Evolutionary conservation across 2,888 invertebrate species (phyloP), one percentile per base, ranked within the genome.

Genomic region (Campopleginae sp.): DNA sequence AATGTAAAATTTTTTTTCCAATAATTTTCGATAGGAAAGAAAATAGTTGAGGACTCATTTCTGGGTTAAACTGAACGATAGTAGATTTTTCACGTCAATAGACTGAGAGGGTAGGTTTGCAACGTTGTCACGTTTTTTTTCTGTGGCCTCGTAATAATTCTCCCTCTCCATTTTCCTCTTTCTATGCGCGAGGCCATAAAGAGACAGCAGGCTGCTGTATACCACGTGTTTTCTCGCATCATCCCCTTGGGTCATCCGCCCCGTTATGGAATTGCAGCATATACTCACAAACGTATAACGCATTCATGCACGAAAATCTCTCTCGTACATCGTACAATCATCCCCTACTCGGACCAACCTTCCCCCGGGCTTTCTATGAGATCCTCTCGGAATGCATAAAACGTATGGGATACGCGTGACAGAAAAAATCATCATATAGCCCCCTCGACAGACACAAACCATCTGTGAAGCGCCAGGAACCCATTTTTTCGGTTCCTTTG

Each of bases 51-150:
- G 58, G 27, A 58, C 58, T 58, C 27, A 58, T 58, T 58, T 58
- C 27, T 58, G 27, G 27, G 58, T 58, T 58, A 27, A 58, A 58
- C 14, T 27, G 14, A 58, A 58, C 58, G 58, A 14, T 14, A 27
- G 5, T 12, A 27, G 6, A 58, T 81, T 75, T 89, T 89, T 82
- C 46, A 88, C 87, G 86, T 31, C 42, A 77, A 72, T 65, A 71
- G 44, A 23, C 42, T 10, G 19, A 51, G 63, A 27, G 83, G 79
- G 38, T 46, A 51, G 68, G 81, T 86, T 84, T 84, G 85, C 89
- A 85, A 84, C 85, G 87, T 89, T 86, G 88, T 87, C 88, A 75
- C 87, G 38, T 68, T 87, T 72, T 72, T 71, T 77, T 70, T 51
- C 65, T 51, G 65, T 76, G 65, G 65, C 58, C 70, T 68, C 80